These are phyloP conservation scores for Crypturellus undulatus DNA, from an alignment of 2,113 vertebrate genomes.

Conservation along the genomic window DNA sequence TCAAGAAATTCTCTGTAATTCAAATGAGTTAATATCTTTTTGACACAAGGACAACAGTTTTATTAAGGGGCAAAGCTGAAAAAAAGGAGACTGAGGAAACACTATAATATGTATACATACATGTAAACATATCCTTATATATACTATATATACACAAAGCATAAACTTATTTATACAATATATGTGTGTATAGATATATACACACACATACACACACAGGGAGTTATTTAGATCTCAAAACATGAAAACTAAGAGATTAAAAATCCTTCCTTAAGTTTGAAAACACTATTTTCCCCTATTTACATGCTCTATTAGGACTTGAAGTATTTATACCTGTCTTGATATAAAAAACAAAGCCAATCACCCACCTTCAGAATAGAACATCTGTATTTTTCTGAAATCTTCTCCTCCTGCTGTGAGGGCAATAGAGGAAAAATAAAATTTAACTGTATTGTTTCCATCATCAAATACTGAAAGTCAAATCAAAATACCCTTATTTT, in stretches of 20 bases:
- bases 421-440: not conserved
- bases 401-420: not conserved
- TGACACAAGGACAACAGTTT: not conserved
- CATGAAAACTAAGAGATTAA: not conserved
- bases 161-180: not conserved
- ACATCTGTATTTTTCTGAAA: not conserved
- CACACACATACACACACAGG: not conserved
- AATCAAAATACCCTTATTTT: not conserved
- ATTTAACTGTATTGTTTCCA: not conserved
- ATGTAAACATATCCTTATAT: not conserved
- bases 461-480: not conserved
- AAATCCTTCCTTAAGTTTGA: not conserved
- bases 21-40: not conserved
- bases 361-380: not conserved
- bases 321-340: not conserved
- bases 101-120: not conserved
- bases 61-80: not conserved
- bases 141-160: not conserved
- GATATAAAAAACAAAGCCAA: not conserved
- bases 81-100: not conserved
- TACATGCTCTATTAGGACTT: not conserved
- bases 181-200: not conserved
- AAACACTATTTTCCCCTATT: not conserved
- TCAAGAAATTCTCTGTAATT: not conserved
- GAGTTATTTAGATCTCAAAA: not conserved